Evolutionary conservation across 2,113 vertebrate species (phyloP).

Genomic region (Rutilus rutilus): DNA sequence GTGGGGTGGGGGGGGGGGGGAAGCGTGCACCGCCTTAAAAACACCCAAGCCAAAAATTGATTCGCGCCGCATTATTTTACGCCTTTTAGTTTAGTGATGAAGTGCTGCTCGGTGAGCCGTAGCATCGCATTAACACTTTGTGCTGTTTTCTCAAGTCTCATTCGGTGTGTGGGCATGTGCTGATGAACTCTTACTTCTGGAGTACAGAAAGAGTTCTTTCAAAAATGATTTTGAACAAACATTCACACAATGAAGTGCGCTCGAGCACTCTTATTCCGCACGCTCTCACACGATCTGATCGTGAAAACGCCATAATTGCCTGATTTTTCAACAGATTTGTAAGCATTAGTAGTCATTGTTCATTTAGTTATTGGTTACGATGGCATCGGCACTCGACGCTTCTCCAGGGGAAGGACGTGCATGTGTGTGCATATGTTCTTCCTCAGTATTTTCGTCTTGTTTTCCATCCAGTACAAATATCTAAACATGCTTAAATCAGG

Average conservation of each 20-base stretch:
- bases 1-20: not conserved
- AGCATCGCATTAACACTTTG: conserved; percentile 45
- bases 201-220: not conserved
- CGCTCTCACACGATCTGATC: not conserved
- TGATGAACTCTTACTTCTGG: conserved; percentile 39
- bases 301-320: too few relatives aligned
- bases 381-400: too few relatives aligned
- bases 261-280: not conserved
- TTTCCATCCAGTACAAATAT: too few relatives aligned
- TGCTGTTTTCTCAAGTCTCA: conserved; percentile 1
- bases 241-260: conserved; percentile 38
- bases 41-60: conserved; percentile 54
- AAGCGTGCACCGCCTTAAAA: not conserved
- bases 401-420: too few relatives aligned
- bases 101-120: conserved; percentile 39
- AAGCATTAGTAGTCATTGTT: not conserved
- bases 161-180: not conserved
- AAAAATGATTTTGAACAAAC: conserved; percentile 26
- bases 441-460: too few relatives aligned
- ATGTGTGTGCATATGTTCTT: too few relatives aligned
- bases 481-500: too few relatives aligned
- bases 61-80: conserved; percentile 55
- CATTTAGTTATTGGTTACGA: not conserved
- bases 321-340: not conserved
- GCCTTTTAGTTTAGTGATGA: conserved; percentile 49